Percentiles rank a stretch among this genome's conserved stretches.
These are phyloP conservation scores for Eptatretus burgeri DNA, from an alignment of 2,113 vertebrate species.

Conservation along the genomic window DNA sequence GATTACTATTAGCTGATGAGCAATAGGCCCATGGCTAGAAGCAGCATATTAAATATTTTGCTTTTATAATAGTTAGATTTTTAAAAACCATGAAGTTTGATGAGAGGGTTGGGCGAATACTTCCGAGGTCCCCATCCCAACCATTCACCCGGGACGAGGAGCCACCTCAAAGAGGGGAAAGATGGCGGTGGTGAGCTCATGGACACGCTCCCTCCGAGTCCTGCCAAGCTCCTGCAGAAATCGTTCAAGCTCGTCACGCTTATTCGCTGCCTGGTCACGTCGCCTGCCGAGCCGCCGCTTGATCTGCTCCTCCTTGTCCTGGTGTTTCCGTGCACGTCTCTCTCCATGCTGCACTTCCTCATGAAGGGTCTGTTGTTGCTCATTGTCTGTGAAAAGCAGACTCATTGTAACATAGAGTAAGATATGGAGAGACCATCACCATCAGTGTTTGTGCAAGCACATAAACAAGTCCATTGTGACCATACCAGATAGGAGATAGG, in stretches of 20 bases:
- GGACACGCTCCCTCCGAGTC: constrained; percentile 33
- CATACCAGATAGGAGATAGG: too few species aligned
- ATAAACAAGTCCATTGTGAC: neutral
- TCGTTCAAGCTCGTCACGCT: constrained; percentile 25
- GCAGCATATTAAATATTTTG: too few species aligned
- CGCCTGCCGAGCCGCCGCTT: constrained; percentile 51
- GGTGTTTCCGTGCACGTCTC: constrained; percentile 47
- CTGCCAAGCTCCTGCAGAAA: constrained; percentile 31
- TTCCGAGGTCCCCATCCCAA: neutral
- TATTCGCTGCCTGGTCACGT: constrained; percentile 43
- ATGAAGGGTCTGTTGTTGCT: constrained; percentile 18
- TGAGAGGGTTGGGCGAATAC: too few species aligned
- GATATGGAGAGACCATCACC: too few species aligned
- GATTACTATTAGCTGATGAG: too few species aligned
- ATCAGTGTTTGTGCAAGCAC: neutral
- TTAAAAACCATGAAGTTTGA: too few species aligned
- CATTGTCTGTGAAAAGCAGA: neutral
- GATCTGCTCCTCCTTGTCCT: constrained; percentile 82
- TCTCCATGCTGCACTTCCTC: constrained; percentile 60
- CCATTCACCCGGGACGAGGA: constrained; percentile 35
- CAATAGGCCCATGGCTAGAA: too few species aligned
- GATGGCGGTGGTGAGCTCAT: constrained; percentile 58
- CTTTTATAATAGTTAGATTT: too few species aligned
- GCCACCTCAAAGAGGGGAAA: constrained; percentile 67
- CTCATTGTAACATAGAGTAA: too few species aligned